Conservation (phyloP, 2,888 invertebrate species). For the Xylocampa areola region DNA sequence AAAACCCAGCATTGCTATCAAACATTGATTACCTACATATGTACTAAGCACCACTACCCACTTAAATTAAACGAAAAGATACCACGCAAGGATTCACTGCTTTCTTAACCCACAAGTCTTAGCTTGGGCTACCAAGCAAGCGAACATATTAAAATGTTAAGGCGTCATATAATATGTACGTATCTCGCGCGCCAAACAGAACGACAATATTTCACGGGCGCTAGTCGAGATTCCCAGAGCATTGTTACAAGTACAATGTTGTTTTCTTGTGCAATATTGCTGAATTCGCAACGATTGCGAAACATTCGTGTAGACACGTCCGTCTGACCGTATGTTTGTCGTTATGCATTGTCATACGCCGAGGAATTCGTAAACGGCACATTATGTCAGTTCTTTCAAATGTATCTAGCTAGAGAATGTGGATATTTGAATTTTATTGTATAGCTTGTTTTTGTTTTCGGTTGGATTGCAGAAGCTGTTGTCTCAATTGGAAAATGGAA, state of each 20-base stretch:
- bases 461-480: neutral
- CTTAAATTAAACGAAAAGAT: neutral
- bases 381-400: conserved; percentile 46
- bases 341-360: conserved; percentile 74
- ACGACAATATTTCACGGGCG: conserved; percentile 66
- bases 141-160: conserved; percentile 42
- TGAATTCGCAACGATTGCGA: conserved; percentile 83
- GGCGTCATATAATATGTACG: conserved; percentile 25
- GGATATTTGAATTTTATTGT: conserved; percentile 30
- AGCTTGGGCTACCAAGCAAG: conserved; percentile 5
- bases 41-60: conserved; percentile 3
- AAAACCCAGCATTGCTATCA: no score
- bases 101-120: neutral
- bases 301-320: conserved; percentile 77
- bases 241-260: conserved; percentile 84
- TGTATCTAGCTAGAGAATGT: conserved; percentile 32
- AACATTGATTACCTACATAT: neutral
- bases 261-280: conserved; percentile 85
- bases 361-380: conserved; percentile 67
- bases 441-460: conserved; percentile 10
- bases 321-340: conserved; percentile 73
- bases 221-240: conserved; percentile 76
- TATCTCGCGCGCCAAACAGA: conserved; percentile 49
- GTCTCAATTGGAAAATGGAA: neutral
- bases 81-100: neutral